Percentiles rank a stretch among this genome's conserved stretches.
phyloP scores from a whole-genome alignment of 2,797 vertebrate species.

The Pseudotriccus pelzelni region DNA sequence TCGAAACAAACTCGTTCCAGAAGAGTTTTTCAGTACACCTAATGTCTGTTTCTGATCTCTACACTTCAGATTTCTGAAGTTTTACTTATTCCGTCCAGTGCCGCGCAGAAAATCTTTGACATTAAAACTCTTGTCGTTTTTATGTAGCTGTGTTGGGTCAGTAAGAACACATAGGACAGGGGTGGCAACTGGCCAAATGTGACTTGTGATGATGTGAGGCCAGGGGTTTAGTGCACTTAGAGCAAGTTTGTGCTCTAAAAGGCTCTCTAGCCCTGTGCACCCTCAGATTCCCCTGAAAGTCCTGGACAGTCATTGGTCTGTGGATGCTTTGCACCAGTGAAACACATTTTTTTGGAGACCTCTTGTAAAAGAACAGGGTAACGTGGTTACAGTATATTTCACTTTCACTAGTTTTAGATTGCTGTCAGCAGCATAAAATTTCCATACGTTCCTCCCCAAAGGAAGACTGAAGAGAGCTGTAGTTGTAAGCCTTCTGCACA shows the following conservation, averaged over 20 bases:
- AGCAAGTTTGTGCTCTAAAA: not conserved
- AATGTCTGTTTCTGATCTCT: not conserved
- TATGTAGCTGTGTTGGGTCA: not conserved
- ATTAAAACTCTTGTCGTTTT: accelerated
- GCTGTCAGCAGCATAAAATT: slow-evolving; percentile 6
- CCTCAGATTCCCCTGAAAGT: not conserved
- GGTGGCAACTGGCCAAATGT: not conserved
- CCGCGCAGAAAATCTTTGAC: not conserved
- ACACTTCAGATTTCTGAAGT: not conserved
- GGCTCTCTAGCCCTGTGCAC: not conserved
- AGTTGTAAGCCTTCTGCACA: not conserved
- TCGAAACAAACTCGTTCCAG: not conserved
- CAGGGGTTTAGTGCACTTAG: not conserved
- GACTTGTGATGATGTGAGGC: not conserved
- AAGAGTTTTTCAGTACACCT: not conserved
- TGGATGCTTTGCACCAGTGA: not conserved
- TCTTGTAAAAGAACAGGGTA: not conserved
- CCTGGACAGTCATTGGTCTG: accelerated
- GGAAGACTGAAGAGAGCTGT: not conserved
- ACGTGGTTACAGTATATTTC: not conserved
- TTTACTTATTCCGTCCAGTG: not conserved
- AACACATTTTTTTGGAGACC: not conserved
- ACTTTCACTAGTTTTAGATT: not conserved
- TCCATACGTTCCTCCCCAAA: not conserved
- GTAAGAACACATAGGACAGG: not conserved